phyloP scores from a whole-genome alignment of 1,140 invertebrate species.

The Laupala kohalensis region DNA sequence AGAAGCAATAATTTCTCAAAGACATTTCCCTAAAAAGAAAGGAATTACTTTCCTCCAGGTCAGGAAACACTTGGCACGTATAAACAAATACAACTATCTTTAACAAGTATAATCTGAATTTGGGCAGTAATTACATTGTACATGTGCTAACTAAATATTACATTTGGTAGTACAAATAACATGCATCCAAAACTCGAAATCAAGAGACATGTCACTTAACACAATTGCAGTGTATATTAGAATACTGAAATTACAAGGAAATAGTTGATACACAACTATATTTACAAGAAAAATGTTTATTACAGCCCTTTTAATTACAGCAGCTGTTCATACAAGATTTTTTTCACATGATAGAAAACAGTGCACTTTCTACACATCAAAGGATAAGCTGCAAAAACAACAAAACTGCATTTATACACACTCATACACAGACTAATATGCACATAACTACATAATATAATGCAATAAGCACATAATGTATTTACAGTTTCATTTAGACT shows the following conservation, averaged over 20 bases:
- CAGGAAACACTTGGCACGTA: background rate
- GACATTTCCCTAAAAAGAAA: too few species aligned
- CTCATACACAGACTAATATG: conserved; percentile 3
- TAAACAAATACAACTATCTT: background rate
- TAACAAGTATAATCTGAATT: background rate
- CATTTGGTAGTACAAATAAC: background rate
- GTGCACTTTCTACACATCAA: background rate
- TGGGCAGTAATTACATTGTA: background rate
- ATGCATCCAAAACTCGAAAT: background rate
- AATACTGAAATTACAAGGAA: background rate
- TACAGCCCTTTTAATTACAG: conserved; percentile 8
- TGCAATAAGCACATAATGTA: conserved; percentile 5
- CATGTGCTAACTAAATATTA: background rate
- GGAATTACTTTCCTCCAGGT: too few species aligned
- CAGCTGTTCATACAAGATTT: background rate
- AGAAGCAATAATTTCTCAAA: too few species aligned
- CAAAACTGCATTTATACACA: conserved; percentile 5
- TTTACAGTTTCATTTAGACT: conserved; percentile 4
- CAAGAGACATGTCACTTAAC: background rate
- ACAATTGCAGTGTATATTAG: background rate
- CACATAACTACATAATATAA: background rate
- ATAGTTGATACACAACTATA: background rate
- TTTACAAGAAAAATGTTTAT: conserved; percentile 9
- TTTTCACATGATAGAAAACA: conserved; percentile 6
- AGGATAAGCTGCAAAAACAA: conserved; percentile 8